These are phyloP conservation scores for Phrynosoma blainvillii DNA, from an alignment of 2,113 vertebrate genomes.

Conservation along the genomic window DNA sequence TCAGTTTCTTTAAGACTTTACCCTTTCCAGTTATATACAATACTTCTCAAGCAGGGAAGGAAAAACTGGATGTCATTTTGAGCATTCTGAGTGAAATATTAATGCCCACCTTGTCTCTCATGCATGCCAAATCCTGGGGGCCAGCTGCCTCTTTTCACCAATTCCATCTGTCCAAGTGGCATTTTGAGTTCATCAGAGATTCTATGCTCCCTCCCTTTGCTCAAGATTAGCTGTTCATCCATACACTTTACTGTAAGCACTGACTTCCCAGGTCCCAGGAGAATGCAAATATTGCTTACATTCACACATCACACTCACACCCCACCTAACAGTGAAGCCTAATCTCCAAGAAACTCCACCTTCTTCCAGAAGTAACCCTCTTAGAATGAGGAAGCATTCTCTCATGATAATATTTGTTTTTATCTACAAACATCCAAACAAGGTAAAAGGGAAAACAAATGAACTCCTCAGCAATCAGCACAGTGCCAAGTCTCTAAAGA, in stretches of 20 bases:
- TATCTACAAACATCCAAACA: no score
- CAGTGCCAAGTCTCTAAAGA: not conserved
- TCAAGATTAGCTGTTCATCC: slow-evolving; percentile 6
- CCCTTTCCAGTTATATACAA: not conserved
- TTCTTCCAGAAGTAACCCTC: not conserved
- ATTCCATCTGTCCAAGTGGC: not conserved
- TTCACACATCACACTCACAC: no score
- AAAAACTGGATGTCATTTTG: not conserved
- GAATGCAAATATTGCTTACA: not conserved
- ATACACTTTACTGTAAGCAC: not conserved
- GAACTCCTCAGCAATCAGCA: no score
- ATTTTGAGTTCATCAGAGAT: not conserved
- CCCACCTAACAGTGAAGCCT: not conserved
- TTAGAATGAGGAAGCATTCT: not conserved
- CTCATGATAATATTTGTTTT: not conserved
- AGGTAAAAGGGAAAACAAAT: no score
- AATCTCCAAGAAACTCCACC: not conserved
- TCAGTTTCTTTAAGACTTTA: not conserved
- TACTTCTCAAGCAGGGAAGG: not conserved
- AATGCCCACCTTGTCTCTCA: not conserved
- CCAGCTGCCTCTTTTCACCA: slow-evolving; percentile 12
- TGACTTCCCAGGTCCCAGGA: not conserved
- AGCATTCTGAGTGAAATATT: not conserved
- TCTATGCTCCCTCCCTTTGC: not conserved
- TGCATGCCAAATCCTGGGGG: not conserved